Evolutionary conservation across 2,113 vertebrate genomes (phyloP).

Genomic region (Hydropotes inermis): DNA sequence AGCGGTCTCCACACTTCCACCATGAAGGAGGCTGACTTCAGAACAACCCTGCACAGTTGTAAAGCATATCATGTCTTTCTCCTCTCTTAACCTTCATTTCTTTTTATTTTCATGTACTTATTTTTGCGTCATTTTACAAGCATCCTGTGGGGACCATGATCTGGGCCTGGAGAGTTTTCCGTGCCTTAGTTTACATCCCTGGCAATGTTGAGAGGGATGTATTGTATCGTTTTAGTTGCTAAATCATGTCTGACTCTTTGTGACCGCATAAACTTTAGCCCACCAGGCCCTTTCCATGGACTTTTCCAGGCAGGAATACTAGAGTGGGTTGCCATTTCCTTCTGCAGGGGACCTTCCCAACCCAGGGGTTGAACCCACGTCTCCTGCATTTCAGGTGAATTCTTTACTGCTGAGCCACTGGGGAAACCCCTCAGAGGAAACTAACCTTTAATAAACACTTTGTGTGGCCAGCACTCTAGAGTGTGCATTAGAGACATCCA

Average conservation of each 20-base stretch:
- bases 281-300: not conserved
- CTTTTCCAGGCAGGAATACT: not conserved
- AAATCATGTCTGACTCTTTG: not conserved
- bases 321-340: not conserved
- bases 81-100: not conserved
- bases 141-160: not conserved
- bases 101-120: not conserved
- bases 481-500: not conserved
- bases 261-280: not conserved
- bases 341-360: not conserved
- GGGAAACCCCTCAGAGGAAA: not conserved
- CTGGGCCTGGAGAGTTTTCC: not conserved
- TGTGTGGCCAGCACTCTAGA: not conserved
- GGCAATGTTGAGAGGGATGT: not conserved
- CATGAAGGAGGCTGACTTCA: not conserved
- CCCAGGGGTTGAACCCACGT: not conserved
- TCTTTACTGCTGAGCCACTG: not conserved
- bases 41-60: not conserved
- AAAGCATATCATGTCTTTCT: not conserved
- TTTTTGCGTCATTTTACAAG: not conserved
- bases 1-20: not conserved
- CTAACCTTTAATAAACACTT: not conserved
- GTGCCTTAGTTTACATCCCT: not conserved
- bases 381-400: not conserved
- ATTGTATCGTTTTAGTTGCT: not conserved